These are phyloP conservation scores for Steinernema scapterisci DNA, from an alignment of 2,888 invertebrate species.

Conservation along the genomic window DNA sequence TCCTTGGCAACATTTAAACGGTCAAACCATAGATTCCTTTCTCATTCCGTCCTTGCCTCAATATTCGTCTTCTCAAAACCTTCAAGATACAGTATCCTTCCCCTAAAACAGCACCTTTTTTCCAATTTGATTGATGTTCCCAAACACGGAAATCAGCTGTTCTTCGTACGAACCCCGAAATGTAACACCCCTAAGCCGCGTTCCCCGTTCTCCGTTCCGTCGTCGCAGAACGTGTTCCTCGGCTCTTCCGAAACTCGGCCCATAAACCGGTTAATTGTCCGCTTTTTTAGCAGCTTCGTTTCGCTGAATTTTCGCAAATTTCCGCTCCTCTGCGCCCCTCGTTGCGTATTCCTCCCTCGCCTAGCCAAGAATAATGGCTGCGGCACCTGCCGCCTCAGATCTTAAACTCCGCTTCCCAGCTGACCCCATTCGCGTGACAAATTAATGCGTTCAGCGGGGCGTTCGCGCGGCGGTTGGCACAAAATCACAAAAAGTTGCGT, in stretches of 20 bases:
- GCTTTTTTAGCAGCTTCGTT: constrained; percentile 15
- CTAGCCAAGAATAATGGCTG: neutral
- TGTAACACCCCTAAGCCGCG: neutral
- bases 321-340: neutral
- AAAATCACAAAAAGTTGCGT: constrained; percentile 26
- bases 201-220: neutral
- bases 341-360: neutral
- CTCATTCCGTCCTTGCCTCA: neutral
- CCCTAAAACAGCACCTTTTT: neutral
- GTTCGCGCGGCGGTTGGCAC: constrained; percentile 23
- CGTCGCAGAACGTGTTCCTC: neutral
- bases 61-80: too few relatives aligned
- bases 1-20: neutral
- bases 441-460: neutral
- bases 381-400: neutral
- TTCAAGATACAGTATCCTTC: neutral
- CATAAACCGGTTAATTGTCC: constrained; percentile 7
- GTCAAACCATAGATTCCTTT: neutral
- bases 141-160: constrained; percentile 25
- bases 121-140: constrained; percentile 9
- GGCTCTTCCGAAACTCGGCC: neutral
- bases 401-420: neutral
- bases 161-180: neutral
- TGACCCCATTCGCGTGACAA: constrained; percentile 29
- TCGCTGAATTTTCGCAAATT: neutral